These are phyloP conservation scores for Drosophila kikkawai DNA, from an alignment of 1,140 invertebrate species.

Conservation along the genomic window DNA sequence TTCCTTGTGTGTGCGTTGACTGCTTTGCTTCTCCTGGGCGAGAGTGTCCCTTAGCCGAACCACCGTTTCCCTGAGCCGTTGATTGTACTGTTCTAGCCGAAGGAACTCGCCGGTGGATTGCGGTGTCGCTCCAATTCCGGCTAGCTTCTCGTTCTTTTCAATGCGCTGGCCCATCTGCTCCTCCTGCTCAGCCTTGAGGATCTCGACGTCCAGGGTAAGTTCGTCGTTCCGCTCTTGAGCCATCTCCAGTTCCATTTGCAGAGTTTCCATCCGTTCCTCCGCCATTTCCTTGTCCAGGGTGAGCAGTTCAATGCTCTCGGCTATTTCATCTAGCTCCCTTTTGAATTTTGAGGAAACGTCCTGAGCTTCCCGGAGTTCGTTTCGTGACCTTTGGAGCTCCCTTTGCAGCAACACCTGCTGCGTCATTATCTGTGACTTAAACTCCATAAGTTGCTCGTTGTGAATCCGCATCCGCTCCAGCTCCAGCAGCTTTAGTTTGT, in stretches of 20 bases:
- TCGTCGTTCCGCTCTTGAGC: slow-evolving; percentile 96
- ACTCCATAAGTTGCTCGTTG: slow-evolving; percentile 95
- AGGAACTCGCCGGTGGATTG: slow-evolving; percentile 93
- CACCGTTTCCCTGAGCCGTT: slow-evolving; percentile 95
- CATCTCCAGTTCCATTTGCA: slow-evolving; percentile 95
- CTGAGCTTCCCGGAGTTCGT: slow-evolving; percentile 94
- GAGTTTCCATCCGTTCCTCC: slow-evolving; percentile 96
- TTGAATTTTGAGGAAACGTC: slow-evolving; percentile 92
- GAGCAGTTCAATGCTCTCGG: slow-evolving; percentile 97
- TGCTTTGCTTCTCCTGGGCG: slow-evolving; percentile 97
- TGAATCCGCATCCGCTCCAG: slow-evolving; percentile 93
- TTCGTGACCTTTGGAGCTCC: slow-evolving; percentile 93
- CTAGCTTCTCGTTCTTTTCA: slow-evolving; percentile 63
- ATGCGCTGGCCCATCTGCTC: slow-evolving; percentile 66
- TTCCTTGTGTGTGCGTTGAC: slow-evolving; percentile 95
- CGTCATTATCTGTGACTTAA: slow-evolving; percentile 97
- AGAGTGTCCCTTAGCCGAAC: slow-evolving; percentile 96
- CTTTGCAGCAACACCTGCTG: slow-evolving; percentile 94
- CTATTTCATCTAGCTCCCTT: slow-evolving; percentile 95
- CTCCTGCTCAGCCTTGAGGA: slow-evolving; percentile 94
- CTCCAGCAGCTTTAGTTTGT: slow-evolving; percentile 95
- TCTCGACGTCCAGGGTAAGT: slow-evolving; percentile 95
- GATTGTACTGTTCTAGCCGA: slow-evolving; percentile 97
- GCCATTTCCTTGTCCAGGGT: slow-evolving; percentile 99
- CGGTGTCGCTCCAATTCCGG: slow-evolving; percentile 3